Percentiles rank a stretch among this genome's conserved stretches.
These are phyloP conservation scores for Kradibia gibbosae DNA, from an alignment of 1,140 invertebrate species.

Conservation along the genomic window DNA sequence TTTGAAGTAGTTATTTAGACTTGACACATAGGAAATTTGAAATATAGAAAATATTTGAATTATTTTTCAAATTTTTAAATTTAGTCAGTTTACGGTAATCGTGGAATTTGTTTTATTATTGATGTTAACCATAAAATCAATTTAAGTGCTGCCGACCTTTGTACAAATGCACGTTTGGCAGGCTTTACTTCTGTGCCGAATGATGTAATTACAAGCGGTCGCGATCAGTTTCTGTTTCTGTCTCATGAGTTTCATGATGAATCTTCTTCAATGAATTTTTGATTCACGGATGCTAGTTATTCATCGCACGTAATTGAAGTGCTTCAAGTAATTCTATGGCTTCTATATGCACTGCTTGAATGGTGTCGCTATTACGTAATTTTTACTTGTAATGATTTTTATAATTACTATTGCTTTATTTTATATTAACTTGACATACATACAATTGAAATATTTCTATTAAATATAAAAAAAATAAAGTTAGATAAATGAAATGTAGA, in stretches of 20 bases:
- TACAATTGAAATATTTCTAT: no score
- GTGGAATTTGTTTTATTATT: conserved; percentile 36
- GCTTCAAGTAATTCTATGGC: no score
- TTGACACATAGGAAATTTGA: background rate
- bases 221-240: background rate
- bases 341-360: no score
- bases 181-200: background rate
- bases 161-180: background rate
- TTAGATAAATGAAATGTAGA: no score
- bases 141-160: background rate
- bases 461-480: no score
- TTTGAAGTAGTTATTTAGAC: background rate
- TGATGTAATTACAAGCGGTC: background rate
- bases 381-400: no score
- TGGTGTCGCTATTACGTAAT: no score
- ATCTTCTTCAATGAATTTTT: background rate
- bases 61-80: background rate
- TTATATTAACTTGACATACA: no score
- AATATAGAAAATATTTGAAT: background rate
- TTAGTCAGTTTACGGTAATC: conserved; percentile 34
- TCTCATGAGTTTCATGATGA: background rate
- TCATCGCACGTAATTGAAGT: no score
- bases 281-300: background rate
- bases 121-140: background rate
- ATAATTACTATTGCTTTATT: no score